A percentile compares a stretch with the other conserved stretches of the same genome.
phyloP scores from a whole-genome alignment of 2,113 vertebrate genomes.

The Microtus richardsoni region DNA sequence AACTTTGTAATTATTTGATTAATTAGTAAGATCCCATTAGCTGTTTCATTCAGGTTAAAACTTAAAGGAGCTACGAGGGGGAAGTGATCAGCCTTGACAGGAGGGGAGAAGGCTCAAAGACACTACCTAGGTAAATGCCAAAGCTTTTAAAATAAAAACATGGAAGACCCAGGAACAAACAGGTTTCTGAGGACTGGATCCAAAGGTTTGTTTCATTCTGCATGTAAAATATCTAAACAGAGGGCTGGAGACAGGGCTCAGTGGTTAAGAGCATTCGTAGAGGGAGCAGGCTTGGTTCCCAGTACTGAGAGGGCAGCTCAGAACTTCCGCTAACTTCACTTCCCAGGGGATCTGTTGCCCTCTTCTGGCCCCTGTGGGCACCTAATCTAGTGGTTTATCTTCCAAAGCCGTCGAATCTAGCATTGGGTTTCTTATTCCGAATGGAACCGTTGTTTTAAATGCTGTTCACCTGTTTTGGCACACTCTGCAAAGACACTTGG shows the following conservation, averaged over 20 bases:
- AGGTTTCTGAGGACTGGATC: not conserved
- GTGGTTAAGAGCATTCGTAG: no score
- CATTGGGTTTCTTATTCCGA: slow-evolving; percentile 97
- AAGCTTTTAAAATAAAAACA: not conserved
- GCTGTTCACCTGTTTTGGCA: slow-evolving; percentile 97
- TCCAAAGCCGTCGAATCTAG: slow-evolving; percentile 95
- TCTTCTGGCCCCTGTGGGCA: not conserved
- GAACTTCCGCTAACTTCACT: no score
- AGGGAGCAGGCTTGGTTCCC: not conserved
- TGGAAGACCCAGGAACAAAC: not conserved
- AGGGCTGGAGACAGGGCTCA: no score
- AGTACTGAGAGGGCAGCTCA: not conserved
- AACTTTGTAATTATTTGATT: not conserved
- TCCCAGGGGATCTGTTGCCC: not conserved
- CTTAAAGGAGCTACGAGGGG: not conserved
- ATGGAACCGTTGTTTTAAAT: slow-evolving; percentile 94
- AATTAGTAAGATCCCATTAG: not conserved
- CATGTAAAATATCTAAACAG: not conserved
- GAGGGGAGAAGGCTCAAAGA: not conserved
- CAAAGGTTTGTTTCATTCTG: not conserved
- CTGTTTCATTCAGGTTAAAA: not conserved
- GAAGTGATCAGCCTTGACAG: not conserved
- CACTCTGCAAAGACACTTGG: slow-evolving; percentile 98
- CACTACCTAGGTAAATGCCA: not conserved
- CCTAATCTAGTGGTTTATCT: slow-evolving; percentile 78